These are phyloP conservation scores for Botrylloides violaceus DNA, from an alignment of 23 tunicate species.

Conservation along the genomic window DNA sequence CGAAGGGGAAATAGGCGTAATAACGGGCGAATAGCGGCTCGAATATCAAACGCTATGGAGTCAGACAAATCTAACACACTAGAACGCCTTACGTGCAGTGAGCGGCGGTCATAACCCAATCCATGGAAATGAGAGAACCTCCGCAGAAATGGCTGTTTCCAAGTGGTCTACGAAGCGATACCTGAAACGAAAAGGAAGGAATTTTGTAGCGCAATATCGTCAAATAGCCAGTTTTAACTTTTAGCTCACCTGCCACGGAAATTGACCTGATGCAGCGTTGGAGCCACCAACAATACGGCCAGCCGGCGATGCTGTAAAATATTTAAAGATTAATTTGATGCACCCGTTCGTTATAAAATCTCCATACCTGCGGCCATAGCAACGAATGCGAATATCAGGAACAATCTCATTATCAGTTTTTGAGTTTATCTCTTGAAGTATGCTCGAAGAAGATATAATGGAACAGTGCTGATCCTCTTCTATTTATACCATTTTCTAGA, in stretches of 20 bases:
- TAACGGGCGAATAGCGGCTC: no score
- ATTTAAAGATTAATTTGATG: background rate
- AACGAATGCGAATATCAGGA: background rate
- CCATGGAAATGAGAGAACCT: constrained; percentile 20
- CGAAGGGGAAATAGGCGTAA: no score
- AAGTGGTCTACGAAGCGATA: constrained; percentile 19
- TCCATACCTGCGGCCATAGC: constrained; percentile 7
- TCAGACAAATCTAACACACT: background rate
- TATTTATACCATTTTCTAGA: background rate
- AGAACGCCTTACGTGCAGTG: constrained; percentile 25
- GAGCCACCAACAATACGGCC: constrained; percentile 18
- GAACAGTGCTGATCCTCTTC: background rate
- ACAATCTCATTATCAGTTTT: background rate
- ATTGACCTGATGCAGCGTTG: constrained; percentile 1
- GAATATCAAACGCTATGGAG: background rate
- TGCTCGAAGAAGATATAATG: background rate
- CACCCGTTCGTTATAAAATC: background rate
- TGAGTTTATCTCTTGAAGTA: background rate
- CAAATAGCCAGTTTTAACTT: background rate
- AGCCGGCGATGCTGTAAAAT: constrained; percentile 4
- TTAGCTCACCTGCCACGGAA: constrained; percentile 22
- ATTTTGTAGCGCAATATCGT: background rate
- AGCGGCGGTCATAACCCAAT: constrained; percentile 25
- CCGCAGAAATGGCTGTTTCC: constrained; percentile 28
- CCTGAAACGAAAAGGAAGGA: background rate